Conservation (phyloP, 2,113 vertebrate genomes). For the Dolichotis patagonum region DNA sequence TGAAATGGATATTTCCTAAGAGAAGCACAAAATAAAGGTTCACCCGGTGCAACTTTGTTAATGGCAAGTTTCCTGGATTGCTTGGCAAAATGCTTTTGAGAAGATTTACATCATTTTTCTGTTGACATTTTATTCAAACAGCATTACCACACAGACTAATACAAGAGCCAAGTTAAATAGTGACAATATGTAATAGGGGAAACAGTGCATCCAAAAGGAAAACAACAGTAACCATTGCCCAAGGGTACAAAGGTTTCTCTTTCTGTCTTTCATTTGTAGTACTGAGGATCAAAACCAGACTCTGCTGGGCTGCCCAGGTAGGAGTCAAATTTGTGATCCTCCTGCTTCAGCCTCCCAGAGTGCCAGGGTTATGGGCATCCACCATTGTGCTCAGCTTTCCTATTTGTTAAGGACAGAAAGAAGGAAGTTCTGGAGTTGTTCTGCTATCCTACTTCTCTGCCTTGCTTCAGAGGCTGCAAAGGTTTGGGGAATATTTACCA, state of each 20-base stretch:
- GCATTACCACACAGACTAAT: neutral
- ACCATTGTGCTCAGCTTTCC: neutral
- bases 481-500: neutral
- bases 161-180: neutral
- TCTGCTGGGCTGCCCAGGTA: neutral
- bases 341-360: neutral
- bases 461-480: neutral
- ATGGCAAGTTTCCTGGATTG: neutral
- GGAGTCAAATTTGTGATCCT: neutral
- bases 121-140: neutral
- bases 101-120: neutral
- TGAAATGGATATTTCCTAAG: neutral
- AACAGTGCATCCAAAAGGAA: neutral
- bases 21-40: neutral
- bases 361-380: neutral
- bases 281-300: neutral
- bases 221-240: neutral
- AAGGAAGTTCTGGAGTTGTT: neutral
- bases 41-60: neutral
- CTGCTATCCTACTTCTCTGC: neutral
- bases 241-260: neutral
- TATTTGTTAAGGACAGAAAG: neutral
- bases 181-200: neutral
- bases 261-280: neutral
- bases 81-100: neutral